Evolutionary conservation across 1,140 invertebrate species (phyloP).

Genomic region (Nymphalis io): DNA sequence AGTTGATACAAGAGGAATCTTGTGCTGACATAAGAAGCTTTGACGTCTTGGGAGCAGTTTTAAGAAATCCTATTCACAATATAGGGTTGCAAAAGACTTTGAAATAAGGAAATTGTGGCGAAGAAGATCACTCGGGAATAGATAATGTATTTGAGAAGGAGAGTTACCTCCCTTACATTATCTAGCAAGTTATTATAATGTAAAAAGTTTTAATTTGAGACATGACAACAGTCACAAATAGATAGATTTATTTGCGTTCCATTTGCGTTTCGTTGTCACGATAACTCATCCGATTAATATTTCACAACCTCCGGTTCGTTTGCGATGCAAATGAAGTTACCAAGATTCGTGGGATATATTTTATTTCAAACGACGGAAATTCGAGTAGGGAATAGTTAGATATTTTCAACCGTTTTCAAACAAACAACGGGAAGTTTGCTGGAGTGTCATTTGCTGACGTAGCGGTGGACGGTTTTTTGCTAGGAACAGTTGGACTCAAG

Average conservation of each 20-base stretch:
- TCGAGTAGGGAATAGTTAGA: background rate
- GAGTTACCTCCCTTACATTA: too few relatives aligned
- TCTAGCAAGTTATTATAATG: slow-evolving; percentile 23
- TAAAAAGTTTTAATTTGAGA: slow-evolving; percentile 16
- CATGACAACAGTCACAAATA: slow-evolving; percentile 10
- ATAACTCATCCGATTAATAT: slow-evolving; percentile 18
- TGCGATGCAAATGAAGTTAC: slow-evolving; percentile 20
- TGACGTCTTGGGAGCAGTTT: slow-evolving; percentile 28
- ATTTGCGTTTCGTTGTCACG: slow-evolving; percentile 8
- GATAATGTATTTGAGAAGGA: background rate
- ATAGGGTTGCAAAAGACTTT: slow-evolving; percentile 7
- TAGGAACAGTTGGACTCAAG: slow-evolving; percentile 11
- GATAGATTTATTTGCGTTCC: slow-evolving; percentile 2
- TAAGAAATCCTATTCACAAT: slow-evolving; percentile 25
- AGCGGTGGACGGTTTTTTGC: slow-evolving; percentile 11
- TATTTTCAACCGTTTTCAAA: slow-evolving; percentile 8
- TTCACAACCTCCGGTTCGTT: slow-evolving; percentile 17
- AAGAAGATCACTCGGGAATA: background rate
- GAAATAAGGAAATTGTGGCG: slow-evolving; percentile 3
- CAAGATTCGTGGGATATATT: slow-evolving; percentile 15
- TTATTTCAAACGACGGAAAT: slow-evolving; percentile 16
- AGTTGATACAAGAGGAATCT: slow-evolving; percentile 10
- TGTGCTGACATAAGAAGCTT: slow-evolving; percentile 17
- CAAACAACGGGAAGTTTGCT: slow-evolving; percentile 14
- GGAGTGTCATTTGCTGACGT: slow-evolving; percentile 11